phyloP scores from a whole-genome alignment of 2,113 vertebrate species.

The Corythornis madagascariensis region DNA sequence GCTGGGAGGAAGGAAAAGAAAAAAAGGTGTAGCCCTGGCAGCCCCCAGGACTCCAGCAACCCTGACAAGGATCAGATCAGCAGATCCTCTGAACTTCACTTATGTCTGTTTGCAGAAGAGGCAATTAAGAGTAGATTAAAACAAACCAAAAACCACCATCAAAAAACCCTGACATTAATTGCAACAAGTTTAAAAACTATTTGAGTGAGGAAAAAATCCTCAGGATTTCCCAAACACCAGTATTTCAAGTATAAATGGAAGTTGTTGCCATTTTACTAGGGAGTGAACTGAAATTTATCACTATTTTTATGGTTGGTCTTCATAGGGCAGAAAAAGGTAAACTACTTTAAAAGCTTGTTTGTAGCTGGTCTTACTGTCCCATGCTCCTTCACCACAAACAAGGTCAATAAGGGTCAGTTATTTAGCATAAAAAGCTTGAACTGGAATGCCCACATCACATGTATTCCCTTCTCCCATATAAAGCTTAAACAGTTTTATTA shows the following conservation, averaged over 20 bases:
- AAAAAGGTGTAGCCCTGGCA: not conserved
- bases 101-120: too few relatives aligned
- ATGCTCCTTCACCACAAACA: not conserved
- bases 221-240: not conserved
- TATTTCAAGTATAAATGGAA: constrained; percentile 28
- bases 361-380: not conserved
- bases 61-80: not conserved
- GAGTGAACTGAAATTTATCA: constrained; percentile 4
- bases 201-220: not conserved
- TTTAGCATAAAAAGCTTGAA: not conserved
- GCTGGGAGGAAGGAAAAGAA: not conserved
- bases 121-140: too few relatives aligned
- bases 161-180: not conserved
- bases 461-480: not conserved
- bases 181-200: not conserved
- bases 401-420: not conserved
- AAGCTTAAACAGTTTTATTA: not conserved
- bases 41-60: not conserved
- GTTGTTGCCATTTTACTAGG: not conserved
- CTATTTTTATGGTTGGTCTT: not conserved
- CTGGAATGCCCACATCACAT: not conserved
- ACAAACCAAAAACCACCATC: not conserved
- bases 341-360: not conserved
- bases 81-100: not conserved
- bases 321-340: constrained; percentile 1